Evolutionary conservation across 2,888 invertebrate genomes (phyloP), one percentile per base, ranked within the genome.

Genomic region (Chalcis sispes): DNA sequence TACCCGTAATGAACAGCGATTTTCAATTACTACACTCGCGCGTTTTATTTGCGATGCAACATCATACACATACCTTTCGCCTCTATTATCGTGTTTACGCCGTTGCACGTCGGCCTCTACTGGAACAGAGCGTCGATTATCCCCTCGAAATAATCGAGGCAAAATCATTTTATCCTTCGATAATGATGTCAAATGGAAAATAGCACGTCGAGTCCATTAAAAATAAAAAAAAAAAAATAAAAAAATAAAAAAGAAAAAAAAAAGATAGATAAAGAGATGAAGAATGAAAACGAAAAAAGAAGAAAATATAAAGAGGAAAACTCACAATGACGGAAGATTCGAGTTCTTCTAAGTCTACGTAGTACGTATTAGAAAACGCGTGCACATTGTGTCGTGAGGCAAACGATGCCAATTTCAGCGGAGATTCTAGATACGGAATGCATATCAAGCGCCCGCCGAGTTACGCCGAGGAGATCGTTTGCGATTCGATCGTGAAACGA

Each of bases 381-480:
- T n/a, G 23, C 36, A 46, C 54, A 42, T 40, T 36, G 40, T 4
- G 32, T 25, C 52, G 56, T 7, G 1, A 27, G 23, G 40, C 27
- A 40, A 71, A 65, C 46, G 46, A 71, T 59, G 71, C 71, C 71
- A 71, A 70, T 59, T 75, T 48, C 52, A 66, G 46, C 70, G 61
- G 8, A 25, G 64, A 66, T 66, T 66, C 27, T 36, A 29, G 65
- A 65, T 71, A 61, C 40, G 36, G 59, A 50, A 61, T 65, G 71
- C 65, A 75, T 59, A 59, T 52, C 46, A 72, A 75, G 27, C 29
- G 40, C 42, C n/a, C n/a, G n/a, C n/a, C n/a, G n/a, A n/a, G n/a
- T n/a, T n/a, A n/a, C n/a, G n/a, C n/a, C n/a, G n/a, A n/a, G n/a
- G n/a, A n/a, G n/a, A n/a, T n/a, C n/a, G n/a, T n/a, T n/a, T n/a